These are phyloP conservation scores for Ictalurus punctatus DNA, from an alignment of 2,113 vertebrate species.

Conservation along the genomic window DNA sequence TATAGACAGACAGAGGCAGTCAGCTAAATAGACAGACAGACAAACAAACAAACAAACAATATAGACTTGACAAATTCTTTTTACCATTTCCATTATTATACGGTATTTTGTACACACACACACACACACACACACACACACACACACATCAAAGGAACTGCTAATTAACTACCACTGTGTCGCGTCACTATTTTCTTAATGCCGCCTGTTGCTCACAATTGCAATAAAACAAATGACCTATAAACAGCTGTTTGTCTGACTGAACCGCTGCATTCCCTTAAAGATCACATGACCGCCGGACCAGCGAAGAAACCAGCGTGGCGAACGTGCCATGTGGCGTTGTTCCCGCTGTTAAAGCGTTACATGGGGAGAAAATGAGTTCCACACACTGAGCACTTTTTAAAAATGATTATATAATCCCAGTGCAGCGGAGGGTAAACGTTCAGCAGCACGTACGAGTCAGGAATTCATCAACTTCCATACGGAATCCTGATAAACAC, in stretches of 20 bases:
- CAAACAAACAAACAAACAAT: background rate
- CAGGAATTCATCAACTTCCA: too few species aligned
- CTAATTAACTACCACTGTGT: background rate
- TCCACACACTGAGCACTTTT: too few species aligned
- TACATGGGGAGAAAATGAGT: background rate
- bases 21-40: background rate
- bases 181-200: background rate
- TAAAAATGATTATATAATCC: background rate
- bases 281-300: background rate
- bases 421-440: background rate
- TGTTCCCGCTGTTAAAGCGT: background rate
- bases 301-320: background rate
- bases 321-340: background rate
- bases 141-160: background rate
- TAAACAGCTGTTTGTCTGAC: background rate
- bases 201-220: background rate
- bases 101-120: background rate
- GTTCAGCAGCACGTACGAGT: background rate
- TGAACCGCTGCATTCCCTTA: background rate
- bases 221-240: background rate
- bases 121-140: background rate
- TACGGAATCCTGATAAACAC: background rate
- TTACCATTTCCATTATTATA: background rate
- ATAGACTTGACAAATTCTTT: background rate
- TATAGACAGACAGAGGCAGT: too few species aligned